These are phyloP conservation scores for Leptodactylus fuscus DNA, from an alignment of 2,113 vertebrate species.

Conservation along the genomic window DNA sequence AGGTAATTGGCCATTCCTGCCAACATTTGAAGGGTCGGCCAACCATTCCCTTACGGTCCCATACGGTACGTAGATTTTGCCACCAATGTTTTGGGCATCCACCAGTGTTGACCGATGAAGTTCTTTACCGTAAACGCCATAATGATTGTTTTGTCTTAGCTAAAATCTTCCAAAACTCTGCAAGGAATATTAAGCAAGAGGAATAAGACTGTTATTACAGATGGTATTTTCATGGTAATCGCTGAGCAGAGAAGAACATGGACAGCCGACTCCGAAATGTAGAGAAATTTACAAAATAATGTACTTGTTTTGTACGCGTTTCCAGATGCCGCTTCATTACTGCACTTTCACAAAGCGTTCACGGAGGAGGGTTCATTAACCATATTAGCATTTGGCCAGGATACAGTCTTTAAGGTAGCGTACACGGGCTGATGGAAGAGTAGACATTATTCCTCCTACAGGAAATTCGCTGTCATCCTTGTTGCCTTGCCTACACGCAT, in stretches of 20 bases:
- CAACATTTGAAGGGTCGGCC: too few relatives aligned
- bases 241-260: not conserved
- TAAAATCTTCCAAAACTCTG: not conserved
- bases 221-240: slow-evolving; percentile 48
- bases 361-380: slow-evolving; percentile 59
- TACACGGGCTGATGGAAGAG: slow-evolving; percentile 45
- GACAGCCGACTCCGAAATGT: not conserved
- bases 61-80: too few relatives aligned
- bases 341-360: slow-evolving; percentile 35
- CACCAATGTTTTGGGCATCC: too few relatives aligned
- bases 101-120: not conserved
- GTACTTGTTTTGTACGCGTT: slow-evolving; percentile 33
- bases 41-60: too few relatives aligned
- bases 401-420: slow-evolving; percentile 57
- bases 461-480: slow-evolving; percentile 60
- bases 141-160: not conserved
- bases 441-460: slow-evolving; percentile 63
- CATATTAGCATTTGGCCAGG: slow-evolving; percentile 63
- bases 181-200: not conserved
- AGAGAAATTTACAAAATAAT: slow-evolving; percentile 25
- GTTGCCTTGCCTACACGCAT: slow-evolving; percentile 61
- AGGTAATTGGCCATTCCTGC: too few relatives aligned
- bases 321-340: slow-evolving; percentile 32
- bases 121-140: not conserved
- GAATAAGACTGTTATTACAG: slow-evolving; percentile 26